These are phyloP conservation scores for Pseudanteris insignis DNA, from an alignment of 2,888 invertebrate species.

Conservation along the genomic window DNA sequence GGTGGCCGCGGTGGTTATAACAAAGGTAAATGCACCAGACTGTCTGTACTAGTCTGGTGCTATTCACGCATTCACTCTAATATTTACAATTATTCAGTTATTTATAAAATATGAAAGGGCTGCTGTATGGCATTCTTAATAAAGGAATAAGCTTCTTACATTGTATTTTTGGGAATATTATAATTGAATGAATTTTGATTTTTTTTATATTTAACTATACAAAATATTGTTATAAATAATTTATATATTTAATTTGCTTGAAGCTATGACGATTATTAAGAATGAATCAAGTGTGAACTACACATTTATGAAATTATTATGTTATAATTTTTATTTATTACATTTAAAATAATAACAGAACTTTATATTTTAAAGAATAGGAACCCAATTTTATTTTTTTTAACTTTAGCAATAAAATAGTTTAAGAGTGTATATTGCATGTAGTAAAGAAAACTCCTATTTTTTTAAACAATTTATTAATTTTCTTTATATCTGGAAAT, in stretches of 20 bases:
- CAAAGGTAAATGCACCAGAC: slow-evolving; percentile 93
- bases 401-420: too few relatives aligned
- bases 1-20: slow-evolving; percentile 95
- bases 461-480: too few relatives aligned
- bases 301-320: neutral
- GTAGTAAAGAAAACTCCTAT: too few relatives aligned
- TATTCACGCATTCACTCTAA: slow-evolving; percentile 72
- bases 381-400: too few relatives aligned
- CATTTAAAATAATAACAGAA: too few relatives aligned
- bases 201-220: too few relatives aligned
- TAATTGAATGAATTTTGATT: neutral
- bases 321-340: neutral
- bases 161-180: too few relatives aligned
- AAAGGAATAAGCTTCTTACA: slow-evolving; percentile 8
- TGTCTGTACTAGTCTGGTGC: slow-evolving; percentile 76
- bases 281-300: slow-evolving; percentile 22
- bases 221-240: too few relatives aligned
- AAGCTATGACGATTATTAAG: slow-evolving; percentile 9
- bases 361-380: too few relatives aligned
- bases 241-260: too few relatives aligned
- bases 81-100: slow-evolving; percentile 65
- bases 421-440: too few relatives aligned
- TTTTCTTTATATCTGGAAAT: too few relatives aligned
- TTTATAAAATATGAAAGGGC: slow-evolving; percentile 66
- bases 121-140: slow-evolving; percentile 52